Conservation (phyloP, 1,140 invertebrate species). For the Eueides isabella region DNA sequence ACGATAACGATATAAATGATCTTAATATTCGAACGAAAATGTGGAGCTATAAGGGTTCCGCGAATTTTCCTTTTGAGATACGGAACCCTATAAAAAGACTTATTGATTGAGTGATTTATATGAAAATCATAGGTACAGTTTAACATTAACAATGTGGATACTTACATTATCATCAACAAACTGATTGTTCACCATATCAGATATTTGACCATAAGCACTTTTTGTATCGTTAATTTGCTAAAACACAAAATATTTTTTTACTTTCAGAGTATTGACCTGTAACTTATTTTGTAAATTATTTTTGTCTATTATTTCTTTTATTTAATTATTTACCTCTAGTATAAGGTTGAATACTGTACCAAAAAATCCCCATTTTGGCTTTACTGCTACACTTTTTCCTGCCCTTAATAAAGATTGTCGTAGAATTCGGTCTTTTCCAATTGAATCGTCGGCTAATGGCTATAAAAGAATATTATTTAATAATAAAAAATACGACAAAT, state of each 20-base stretch:
- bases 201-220: slow-evolving; percentile 78
- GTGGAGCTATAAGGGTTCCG: too few relatives aligned
- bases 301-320: neutral
- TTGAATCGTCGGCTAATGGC: slow-evolving; percentile 70
- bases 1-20: too few relatives aligned
- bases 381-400: slow-evolving; percentile 56
- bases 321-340: slow-evolving; percentile 54
- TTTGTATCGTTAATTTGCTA: slow-evolving; percentile 82
- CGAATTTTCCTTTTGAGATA: too few relatives aligned
- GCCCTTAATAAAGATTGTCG: slow-evolving; percentile 58
- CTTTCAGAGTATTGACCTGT: neutral
- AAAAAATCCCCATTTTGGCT: slow-evolving; percentile 77
- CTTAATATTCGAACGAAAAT: too few relatives aligned
- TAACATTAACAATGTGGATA: slow-evolving; percentile 35
- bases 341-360: slow-evolving; percentile 74
- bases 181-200: slow-evolving; percentile 71
- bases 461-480: slow-evolving; percentile 43
- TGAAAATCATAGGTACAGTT: too few relatives aligned
- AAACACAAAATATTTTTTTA: slow-evolving; percentile 49
- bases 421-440: slow-evolving; percentile 63
- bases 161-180: slow-evolving; percentile 75
- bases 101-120: too few relatives aligned
- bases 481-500: neutral
- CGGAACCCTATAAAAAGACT: too few relatives aligned
- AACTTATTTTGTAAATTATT: too few relatives aligned